Evolutionary conservation across 2,113 vertebrate genomes (phyloP).

Genomic region (Pycnonotus jocosus): DNA sequence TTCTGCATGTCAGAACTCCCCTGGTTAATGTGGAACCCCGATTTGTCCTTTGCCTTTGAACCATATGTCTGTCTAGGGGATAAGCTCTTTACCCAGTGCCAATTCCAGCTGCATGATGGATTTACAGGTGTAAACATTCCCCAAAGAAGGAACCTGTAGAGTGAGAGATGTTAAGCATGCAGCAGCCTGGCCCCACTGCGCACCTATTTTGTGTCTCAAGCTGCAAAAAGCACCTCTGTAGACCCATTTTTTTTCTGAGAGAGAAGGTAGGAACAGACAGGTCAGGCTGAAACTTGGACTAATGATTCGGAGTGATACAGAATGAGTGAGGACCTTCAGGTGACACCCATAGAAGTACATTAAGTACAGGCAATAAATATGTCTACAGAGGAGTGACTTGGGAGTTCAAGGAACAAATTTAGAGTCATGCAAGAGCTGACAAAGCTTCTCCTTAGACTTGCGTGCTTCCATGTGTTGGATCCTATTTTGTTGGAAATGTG

Average conservation of each 20-base stretch:
- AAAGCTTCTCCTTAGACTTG: neutral
- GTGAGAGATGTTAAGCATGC: neutral
- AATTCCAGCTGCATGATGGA: accelerated
- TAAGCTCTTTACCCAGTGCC: neutral
- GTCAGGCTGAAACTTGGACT: neutral
- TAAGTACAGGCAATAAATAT: neutral
- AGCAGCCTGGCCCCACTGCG: neutral
- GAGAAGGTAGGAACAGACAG: neutral
- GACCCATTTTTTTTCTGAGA: neutral
- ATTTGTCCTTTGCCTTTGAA: neutral
- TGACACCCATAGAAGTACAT: neutral
- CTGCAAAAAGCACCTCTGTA: neutral
- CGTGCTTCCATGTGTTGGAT: accelerated
- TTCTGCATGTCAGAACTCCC: neutral
- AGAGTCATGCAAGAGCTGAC: neutral
- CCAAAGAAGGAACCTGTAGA: neutral
- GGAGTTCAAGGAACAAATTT: neutral
- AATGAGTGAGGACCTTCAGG: neutral
- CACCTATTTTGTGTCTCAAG: accelerated
- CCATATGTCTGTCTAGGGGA: accelerated
- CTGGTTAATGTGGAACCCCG: neutral
- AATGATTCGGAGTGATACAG: neutral
- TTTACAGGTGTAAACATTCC: neutral
- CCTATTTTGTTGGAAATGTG: neutral
- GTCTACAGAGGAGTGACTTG: neutral